Conservation (phyloP, 1,140 invertebrate species). For the Aradophagus sp. region DNA sequence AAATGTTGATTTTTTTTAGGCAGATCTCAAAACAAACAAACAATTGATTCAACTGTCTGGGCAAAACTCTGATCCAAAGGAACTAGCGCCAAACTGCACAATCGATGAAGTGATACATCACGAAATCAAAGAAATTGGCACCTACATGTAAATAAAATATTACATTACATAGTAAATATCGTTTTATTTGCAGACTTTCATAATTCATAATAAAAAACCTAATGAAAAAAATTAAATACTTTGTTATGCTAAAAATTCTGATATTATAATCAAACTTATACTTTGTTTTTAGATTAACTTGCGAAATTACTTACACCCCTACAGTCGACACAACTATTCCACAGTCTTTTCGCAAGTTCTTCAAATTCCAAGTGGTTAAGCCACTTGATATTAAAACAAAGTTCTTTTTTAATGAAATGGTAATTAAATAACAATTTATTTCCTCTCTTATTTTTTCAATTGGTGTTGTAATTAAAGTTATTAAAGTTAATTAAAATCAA, state of each 20-base stretch:
- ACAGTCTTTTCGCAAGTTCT: constrained; percentile 93
- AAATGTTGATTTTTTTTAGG: constrained; percentile 76
- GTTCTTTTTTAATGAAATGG: constrained; percentile 97
- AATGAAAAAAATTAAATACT: too few relatives aligned
- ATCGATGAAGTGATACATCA: constrained; percentile 97
- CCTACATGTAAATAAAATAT: constrained; percentile 88
- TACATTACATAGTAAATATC: too few relatives aligned
- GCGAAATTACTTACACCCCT: constrained; percentile 92
- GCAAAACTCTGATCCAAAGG: constrained; percentile 78
- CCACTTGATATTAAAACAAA: constrained; percentile 99
- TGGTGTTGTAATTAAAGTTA: not conserved
- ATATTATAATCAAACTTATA: not conserved
- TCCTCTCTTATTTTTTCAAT: too few relatives aligned
- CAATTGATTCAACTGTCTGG: constrained; percentile 87
- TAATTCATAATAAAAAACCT: too few relatives aligned
- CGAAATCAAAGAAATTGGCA: constrained; percentile 98
- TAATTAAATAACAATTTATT: constrained; percentile 62
- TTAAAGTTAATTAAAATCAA: constrained; percentile 1
- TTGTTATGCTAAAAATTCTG: too few relatives aligned
- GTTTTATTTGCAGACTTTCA: too few relatives aligned
- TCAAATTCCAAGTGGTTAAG: constrained; percentile 98
- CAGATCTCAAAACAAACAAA: constrained; percentile 93
- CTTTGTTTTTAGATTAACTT: constrained; percentile 85
- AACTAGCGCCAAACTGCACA: constrained; percentile 87
- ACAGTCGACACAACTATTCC: constrained; percentile 79